phyloP scores from a whole-genome alignment of 2,113 vertebrate genomes.

The Sinocyclocheilus anshuiensis region DNA sequence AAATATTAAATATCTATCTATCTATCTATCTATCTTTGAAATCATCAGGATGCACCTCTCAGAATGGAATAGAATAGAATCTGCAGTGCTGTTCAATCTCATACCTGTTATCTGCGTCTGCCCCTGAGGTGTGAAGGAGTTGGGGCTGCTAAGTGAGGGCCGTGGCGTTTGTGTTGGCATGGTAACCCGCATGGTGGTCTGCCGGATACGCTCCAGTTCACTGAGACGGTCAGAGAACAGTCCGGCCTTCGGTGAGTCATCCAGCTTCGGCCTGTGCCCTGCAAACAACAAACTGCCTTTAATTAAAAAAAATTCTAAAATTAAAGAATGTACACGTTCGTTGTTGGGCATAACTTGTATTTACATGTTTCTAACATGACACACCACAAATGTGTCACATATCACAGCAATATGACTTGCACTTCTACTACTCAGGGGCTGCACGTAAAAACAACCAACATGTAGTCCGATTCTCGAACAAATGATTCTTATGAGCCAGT shows the following conservation, averaged over 20 bases:
- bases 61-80: no score
- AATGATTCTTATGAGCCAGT: not conserved
- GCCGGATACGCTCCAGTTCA: constrained; percentile 97
- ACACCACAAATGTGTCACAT: not conserved
- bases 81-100: constrained; percentile 46
- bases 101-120: constrained; percentile 99
- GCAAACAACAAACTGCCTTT: constrained; percentile 69
- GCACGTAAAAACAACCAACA: not conserved
- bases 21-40: no score
- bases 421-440: not conserved
- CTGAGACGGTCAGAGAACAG: constrained; percentile 98
- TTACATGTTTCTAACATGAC: not conserved
- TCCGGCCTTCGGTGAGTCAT: constrained; percentile 94
- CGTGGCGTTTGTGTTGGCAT: constrained; percentile 93
- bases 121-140: constrained; percentile 97
- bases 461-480: not conserved
- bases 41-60: no score
- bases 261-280: constrained; percentile 99
- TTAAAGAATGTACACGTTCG: no score
- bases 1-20: no score
- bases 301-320: not conserved
- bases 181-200: constrained; percentile 94
- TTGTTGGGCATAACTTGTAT: no score
- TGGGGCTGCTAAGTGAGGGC: constrained; percentile 91
- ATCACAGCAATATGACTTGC: not conserved